Evolutionary conservation across 2,888 invertebrate species (phyloP).

Genomic region (Pachydiplax longipennis): DNA sequence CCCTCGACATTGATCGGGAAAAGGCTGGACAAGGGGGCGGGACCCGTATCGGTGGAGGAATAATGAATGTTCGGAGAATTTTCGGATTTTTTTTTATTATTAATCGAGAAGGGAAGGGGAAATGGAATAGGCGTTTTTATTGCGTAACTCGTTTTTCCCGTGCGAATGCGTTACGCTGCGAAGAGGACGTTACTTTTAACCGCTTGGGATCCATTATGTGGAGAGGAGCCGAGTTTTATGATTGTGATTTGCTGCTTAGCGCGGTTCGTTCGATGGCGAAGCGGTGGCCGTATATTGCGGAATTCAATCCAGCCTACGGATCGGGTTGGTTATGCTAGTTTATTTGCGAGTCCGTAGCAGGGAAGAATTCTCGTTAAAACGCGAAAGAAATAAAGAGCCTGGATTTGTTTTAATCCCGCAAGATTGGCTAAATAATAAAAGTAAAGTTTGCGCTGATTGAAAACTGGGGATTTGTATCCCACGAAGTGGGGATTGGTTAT

Average conservation of each 20-base stretch:
- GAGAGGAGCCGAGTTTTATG: background rate
- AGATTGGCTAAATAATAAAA: too few species aligned
- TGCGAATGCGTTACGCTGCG: background rate
- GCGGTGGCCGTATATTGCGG: background rate
- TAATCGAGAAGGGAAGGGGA: background rate
- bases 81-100: background rate
- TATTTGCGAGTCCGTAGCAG: background rate
- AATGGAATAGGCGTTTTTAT: background rate
- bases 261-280: background rate
- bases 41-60: background rate
- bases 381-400: too few species aligned
- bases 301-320: background rate
- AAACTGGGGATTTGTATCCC: too few species aligned
- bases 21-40: background rate
- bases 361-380: background rate
- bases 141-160: background rate
- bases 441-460: too few species aligned
- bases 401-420: too few species aligned
- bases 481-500: too few species aligned
- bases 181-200: background rate
- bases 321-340: background rate
- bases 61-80: background rate
- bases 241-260: background rate
- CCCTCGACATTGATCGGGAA: background rate
- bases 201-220: background rate